These are phyloP conservation scores for Coracias cyanogaster DNA, from an alignment of 2,797 vertebrate genomes.

Conservation along the genomic window DNA sequence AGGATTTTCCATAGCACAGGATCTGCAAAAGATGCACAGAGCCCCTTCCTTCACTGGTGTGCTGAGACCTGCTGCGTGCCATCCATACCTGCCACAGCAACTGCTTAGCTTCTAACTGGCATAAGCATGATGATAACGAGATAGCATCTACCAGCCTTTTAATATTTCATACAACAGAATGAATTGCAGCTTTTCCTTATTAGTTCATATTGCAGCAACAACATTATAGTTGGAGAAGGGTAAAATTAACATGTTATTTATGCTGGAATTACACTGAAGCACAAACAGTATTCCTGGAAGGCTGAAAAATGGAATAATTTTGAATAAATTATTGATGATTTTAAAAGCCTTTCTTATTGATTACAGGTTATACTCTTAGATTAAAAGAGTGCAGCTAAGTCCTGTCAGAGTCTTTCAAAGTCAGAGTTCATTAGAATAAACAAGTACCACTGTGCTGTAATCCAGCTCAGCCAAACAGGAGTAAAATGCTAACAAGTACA, in stretches of 20 bases:
- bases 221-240: not conserved
- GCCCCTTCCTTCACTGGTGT: not conserved
- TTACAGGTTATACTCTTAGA: conserved; percentile 56
- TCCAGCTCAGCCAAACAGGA: not conserved
- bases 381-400: conserved; percentile 62
- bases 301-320: conserved; percentile 43
- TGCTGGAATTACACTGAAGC: not conserved
- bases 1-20: not conserved
- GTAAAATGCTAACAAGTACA: not conserved
- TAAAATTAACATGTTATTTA: conserved; percentile 49
- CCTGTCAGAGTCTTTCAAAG: conserved; percentile 55
- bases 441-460: not conserved
- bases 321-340: conserved; percentile 71
- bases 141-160: not conserved
- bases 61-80: not conserved
- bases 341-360: conserved; percentile 66
- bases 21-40: not conserved
- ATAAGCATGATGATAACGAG: not conserved
- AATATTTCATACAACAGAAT: not conserved
- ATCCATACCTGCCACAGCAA: not conserved
- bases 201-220: conserved; percentile 21
- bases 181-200: conserved; percentile 42
- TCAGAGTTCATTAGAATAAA: conserved; percentile 41
- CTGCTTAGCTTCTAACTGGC: not conserved
- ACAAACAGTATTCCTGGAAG: conserved; percentile 46